Conservation (phyloP, 1,140 invertebrate genomes). For the Polypedilum vanderplanki region DNA sequence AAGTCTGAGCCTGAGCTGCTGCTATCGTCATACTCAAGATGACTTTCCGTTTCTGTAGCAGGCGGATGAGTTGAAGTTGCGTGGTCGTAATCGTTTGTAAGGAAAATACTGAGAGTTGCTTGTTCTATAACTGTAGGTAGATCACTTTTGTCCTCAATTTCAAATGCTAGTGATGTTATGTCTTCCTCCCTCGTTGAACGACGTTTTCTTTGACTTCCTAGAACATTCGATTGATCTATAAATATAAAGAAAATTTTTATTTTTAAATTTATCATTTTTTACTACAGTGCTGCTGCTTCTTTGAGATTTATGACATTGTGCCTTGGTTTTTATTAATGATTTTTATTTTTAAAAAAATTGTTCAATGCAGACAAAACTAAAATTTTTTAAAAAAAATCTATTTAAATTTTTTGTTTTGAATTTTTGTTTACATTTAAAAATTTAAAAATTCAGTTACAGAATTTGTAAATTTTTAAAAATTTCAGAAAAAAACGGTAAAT, state of each 20-base stretch:
- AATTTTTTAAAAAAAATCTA: too few species aligned
- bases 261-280: background rate
- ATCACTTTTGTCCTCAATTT: background rate
- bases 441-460: too few species aligned
- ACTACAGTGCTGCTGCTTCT: too few species aligned
- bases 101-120: background rate
- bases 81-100: background rate
- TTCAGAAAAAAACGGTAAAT: too few species aligned
- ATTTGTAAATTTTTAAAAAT: too few species aligned
- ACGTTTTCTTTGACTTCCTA: background rate
- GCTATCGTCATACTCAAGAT: conserved; percentile 6
- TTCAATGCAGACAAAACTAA: too few species aligned
- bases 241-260: background rate
- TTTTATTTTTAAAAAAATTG: too few species aligned
- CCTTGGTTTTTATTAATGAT: too few species aligned
- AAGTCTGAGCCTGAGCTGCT: background rate
- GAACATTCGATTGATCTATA: conserved; percentile 13
- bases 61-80: background rate
- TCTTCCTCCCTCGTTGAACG: background rate
- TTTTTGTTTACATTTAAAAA: too few species aligned
- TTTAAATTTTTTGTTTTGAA: too few species aligned
- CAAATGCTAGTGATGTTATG: background rate
- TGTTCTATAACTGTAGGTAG: background rate
- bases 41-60: background rate
- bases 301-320: too few species aligned